A percentile compares a stretch with the other conserved stretches of the same genome.
Evolutionary conservation across 2,113 vertebrate genomes (phyloP).

Genomic region (Alligator mississippiensis): DNA sequence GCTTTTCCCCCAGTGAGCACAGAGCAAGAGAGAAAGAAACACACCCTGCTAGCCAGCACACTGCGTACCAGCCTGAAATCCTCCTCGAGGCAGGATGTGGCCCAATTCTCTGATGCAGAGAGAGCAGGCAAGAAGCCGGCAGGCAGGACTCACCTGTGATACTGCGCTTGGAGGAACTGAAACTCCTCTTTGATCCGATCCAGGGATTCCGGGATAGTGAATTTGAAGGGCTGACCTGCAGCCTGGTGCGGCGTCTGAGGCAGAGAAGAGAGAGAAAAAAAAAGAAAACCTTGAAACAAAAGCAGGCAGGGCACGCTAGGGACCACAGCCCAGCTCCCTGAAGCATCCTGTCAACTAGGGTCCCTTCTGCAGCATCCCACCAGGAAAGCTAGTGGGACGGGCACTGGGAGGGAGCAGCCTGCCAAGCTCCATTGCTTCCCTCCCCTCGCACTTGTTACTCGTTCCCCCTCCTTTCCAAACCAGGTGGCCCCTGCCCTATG

Average conservation of each 20-base stretch:
- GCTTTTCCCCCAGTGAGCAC: not conserved
- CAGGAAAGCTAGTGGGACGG: not conserved
- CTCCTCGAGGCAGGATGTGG: not conserved
- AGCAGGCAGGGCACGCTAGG: not conserved
- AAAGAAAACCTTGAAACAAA: not conserved
- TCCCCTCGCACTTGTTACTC: not conserved
- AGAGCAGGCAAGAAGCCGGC: not conserved
- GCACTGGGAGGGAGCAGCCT: not conserved
- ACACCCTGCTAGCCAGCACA: not conserved
- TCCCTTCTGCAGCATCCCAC: not conserved
- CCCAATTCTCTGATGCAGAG: not conserved
- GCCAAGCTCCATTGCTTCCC: not conserved
- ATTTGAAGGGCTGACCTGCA: conserved; percentile 94
- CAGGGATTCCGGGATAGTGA: conserved; percentile 93
- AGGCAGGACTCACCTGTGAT: conserved; percentile 88
- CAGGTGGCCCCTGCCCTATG: not conserved
- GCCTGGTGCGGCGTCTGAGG: conserved; percentile 90
- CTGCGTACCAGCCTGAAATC: not conserved
- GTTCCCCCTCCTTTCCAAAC: not conserved
- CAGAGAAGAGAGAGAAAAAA: conserved; percentile 15
- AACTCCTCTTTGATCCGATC: conserved; percentile 97
- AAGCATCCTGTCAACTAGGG: not conserved
- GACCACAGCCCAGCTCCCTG: not conserved
- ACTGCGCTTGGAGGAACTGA: conserved; percentile 95
- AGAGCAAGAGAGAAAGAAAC: not conserved